Base-by-base conservation (phyloP, 30 jellyfish, hydroid and myxozoan species). In the Cassiopea xamachana region DNA sequence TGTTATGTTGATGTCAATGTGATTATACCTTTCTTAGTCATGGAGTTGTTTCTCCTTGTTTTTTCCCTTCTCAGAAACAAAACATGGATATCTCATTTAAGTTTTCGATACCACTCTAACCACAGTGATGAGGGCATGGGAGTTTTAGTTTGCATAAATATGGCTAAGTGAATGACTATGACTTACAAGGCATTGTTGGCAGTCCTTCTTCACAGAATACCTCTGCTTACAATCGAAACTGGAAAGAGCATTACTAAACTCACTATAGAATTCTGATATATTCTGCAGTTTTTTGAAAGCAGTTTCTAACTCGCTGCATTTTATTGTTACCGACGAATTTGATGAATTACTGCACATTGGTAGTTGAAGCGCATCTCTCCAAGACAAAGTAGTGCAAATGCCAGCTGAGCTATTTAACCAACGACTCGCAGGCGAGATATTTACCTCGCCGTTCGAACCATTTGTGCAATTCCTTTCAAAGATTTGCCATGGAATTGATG, bases 131-230 rank as follows among this genome's bases (percentile, higher is more conserved):
- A n/a, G n/a, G n/a, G n/a, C n/a, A n/a, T n/a, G n/a, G n/a, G n/a
- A n/a, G n/a, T n/a, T n/a, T n/a, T n/a, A n/a, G n/a, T n/a, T n/a
- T n/a, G n/a, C n/a, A n/a, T n/a, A n/a, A n/a, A n/a, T n/a, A n/a
- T n/a, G n/a, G n/a, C n/a, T 4, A 51, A 2, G 4, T 51, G 9
- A 51, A 51, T 51, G 64, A 51, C 64, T 2, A 71, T 2, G 58
- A 83, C 92, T 69, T 58, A 83, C 92, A 46, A 70, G 70, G 44
- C 92, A 83, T 8, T 70, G n/a, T 44, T 79, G 6, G 39, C 92
- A 83, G 79, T 71, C 71, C 17, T n/a, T 83, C 79, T 19, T 51
- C 60, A 69, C 19, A 13, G 92, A 83, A 70, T 46, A 83, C 12
- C 45, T 73, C 69, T 68, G 86, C 19, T 44, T 50, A 48, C 92